A percentile compares a stretch with the other conserved stretches of the same genome.
phyloP scores from a whole-genome alignment of 1,140 invertebrate species.

The Ceratina australensis region DNA sequence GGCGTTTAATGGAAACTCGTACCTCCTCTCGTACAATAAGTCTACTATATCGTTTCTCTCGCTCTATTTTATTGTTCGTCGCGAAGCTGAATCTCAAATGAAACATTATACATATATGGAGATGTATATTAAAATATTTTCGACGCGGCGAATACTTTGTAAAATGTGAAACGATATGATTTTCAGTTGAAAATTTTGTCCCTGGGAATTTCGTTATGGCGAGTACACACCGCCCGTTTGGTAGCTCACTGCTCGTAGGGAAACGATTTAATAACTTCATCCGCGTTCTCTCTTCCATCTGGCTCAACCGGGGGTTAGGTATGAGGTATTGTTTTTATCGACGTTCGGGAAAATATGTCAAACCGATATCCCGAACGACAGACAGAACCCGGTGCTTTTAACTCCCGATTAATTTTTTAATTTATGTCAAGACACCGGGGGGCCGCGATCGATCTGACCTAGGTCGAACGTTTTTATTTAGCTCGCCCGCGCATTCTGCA shows the following conservation, averaged over 20 bases:
- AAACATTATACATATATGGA: too few species aligned
- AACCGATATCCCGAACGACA: constrained; percentile 29
- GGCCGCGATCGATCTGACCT: constrained; percentile 15
- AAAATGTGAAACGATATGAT: too few species aligned
- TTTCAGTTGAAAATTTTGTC: neutral
- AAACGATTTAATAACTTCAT: constrained; percentile 8
- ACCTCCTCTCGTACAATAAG: too few species aligned
- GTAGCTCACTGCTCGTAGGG: neutral
- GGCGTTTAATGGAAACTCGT: neutral
- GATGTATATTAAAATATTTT: too few species aligned
- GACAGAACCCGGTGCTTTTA: constrained; percentile 18
- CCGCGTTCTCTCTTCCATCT: neutral
- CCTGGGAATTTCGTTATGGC: neutral
- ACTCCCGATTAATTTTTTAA: constrained; percentile 37
- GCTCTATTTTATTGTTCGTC: too few species aligned
- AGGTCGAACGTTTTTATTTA: constrained; percentile 4
- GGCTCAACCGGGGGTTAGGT: too few species aligned
- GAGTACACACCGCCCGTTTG: neutral
- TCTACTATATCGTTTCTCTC: too few species aligned
- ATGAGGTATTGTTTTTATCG: constrained; percentile 6
- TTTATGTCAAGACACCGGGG: constrained; percentile 37
- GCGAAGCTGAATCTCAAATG: too few species aligned
- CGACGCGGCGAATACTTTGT: too few species aligned
- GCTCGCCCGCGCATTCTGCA: neutral
- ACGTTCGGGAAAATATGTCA: constrained; percentile 27